Evolutionary conservation across 2,797 vertebrate species (phyloP).

Genomic region (Enteromius trimaculatus): DNA sequence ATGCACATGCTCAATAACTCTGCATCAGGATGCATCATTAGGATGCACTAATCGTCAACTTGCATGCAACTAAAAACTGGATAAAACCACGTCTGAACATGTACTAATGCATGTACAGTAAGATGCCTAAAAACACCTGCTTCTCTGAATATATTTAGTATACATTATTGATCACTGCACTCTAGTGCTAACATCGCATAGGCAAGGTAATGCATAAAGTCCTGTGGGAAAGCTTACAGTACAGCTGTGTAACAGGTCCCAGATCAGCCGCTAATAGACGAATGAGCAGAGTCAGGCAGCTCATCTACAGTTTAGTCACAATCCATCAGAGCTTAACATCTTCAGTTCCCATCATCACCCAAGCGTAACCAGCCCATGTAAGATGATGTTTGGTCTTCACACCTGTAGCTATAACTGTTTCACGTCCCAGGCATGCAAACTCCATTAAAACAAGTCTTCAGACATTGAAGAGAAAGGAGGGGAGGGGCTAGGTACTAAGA

Average conservation of each 20-base stretch:
- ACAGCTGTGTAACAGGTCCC: conserved; percentile 30
- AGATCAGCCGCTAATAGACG: conserved; percentile 12
- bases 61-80: conserved; percentile 15
- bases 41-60: background rate
- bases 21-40: conserved; percentile 40
- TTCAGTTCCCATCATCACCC: conserved; percentile 33
- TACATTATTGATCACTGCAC: conserved; percentile 67
- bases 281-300: conserved; percentile 39
- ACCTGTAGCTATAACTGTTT: conserved; percentile 22
- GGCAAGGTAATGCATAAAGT: conserved; percentile 16
- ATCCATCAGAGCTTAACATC: conserved; percentile 30
- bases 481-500: conserved; percentile 39
- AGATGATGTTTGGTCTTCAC: conserved; percentile 31
- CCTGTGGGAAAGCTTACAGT: conserved; percentile 24
- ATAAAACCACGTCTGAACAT: conserved; percentile 22
- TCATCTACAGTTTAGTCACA: conserved; percentile 29
- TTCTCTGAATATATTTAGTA: conserved; percentile 54
- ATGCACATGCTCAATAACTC: conserved; percentile 8
- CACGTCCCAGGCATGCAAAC: conserved; percentile 18
- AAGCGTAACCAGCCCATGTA: background rate
- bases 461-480: conserved; percentile 38
- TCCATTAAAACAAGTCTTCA: conserved; percentile 33
- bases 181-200: conserved; percentile 36
- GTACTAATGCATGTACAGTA: conserved; percentile 19
- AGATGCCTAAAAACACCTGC: conserved; percentile 35